Percentiles rank a stretch among this genome's conserved stretches.
phyloP scores from a whole-genome alignment of 2,113 vertebrate genomes.

The Ahaetulla prasina region DNA sequence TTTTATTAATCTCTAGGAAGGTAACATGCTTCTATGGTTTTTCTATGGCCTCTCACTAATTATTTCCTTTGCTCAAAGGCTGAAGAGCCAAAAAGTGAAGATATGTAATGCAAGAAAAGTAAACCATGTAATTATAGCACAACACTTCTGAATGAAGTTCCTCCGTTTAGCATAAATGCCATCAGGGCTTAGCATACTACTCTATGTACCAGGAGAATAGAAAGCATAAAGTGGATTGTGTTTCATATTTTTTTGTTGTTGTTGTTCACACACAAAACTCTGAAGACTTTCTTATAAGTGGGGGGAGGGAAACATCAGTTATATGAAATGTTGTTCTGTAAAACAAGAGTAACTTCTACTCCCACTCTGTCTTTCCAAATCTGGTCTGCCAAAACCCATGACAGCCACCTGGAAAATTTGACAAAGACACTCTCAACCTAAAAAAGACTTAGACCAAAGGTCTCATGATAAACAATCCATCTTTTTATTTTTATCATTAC shows the following conservation, averaged over 20 bases:
- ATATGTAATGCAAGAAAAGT: neutral
- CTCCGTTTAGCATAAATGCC: neutral
- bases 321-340: neutral
- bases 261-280: constrained; percentile 19
- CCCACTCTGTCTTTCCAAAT: neutral
- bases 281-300: accelerated
- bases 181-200: neutral
- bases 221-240: accelerated
- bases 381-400: neutral
- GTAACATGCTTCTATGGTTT: neutral
- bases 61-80: neutral
- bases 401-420: neutral
- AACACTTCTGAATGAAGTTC: neutral
- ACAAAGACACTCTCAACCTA: neutral
- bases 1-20: neutral
- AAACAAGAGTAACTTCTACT: neutral
- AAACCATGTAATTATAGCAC: accelerated
- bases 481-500: neutral
- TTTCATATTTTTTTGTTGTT: neutral
- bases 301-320: neutral
- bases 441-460: neutral
- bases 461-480: neutral
- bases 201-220: neutral
- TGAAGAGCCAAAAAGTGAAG: neutral
- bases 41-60: neutral